These are phyloP conservation scores for Conistra vaccinii DNA, from an alignment of 2,888 invertebrate genomes.

Conservation along the genomic window DNA sequence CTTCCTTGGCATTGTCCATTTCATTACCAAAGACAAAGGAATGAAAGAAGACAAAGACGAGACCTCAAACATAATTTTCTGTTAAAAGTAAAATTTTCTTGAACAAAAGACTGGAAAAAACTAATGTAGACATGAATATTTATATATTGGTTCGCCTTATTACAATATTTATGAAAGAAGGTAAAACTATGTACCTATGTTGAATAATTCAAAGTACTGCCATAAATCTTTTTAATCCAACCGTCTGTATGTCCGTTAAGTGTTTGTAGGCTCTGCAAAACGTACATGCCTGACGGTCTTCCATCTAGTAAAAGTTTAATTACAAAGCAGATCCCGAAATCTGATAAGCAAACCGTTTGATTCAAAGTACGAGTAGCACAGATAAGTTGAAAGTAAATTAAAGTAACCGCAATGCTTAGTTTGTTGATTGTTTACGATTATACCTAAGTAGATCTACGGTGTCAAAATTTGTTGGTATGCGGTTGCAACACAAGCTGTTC, in stretches of 20 bases:
- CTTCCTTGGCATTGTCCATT: slow-evolving; percentile 6
- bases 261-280: slow-evolving; percentile 39
- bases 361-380: slow-evolving; percentile 62
- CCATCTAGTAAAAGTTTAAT: slow-evolving; percentile 71
- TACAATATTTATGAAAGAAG: slow-evolving; percentile 59
- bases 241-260: slow-evolving; percentile 32
- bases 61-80: slow-evolving; percentile 11
- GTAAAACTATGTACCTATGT: slow-evolving; percentile 56
- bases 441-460: slow-evolving; percentile 77
- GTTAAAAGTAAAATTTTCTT: background rate
- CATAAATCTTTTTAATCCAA: slow-evolving; percentile 62
- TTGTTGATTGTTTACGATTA: slow-evolving; percentile 71
- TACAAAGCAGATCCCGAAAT: slow-evolving; percentile 67
- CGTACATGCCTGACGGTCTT: slow-evolving; percentile 42
- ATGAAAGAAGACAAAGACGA: slow-evolving; percentile 1
- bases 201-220: slow-evolving; percentile 58
- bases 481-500: slow-evolving; percentile 87
- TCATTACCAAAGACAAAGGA: slow-evolving; percentile 1
- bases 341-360: slow-evolving; percentile 74
- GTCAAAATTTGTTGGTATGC: slow-evolving; percentile 88
- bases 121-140: slow-evolving; percentile 46
- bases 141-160: slow-evolving; percentile 54
- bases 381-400: slow-evolving; percentile 78
- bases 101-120: slow-evolving; percentile 13
- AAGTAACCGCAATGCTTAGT: slow-evolving; percentile 65